Evolutionary conservation across 2,888 invertebrate genomes (phyloP), one percentile per base, ranked within the genome.

Genomic region (Brenthis hecate): DNA sequence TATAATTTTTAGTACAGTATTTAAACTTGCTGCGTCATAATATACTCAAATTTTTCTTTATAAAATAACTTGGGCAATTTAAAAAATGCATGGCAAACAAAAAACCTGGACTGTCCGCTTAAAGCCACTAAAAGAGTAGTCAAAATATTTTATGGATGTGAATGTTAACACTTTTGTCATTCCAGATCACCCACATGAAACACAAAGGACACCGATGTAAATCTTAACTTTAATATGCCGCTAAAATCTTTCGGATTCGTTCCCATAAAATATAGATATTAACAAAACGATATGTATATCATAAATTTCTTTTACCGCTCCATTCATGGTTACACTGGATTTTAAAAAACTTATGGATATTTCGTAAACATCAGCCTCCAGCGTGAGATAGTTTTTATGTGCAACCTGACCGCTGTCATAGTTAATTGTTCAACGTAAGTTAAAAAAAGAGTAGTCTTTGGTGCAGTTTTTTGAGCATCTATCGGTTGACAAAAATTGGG

Each of bases 161-260:
- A 82, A 89, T 87, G 91, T 92, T 91, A 89, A 90, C 92, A 92
- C 89, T 89, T 87, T 90, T 91, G 89, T 92, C 85, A 87, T 86
- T 85, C 78, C 81, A 80, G 87, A 88, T 91, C 88, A 84, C 87
- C 85, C 87, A 85, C 86, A 83, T 78, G 75, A 84, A 77, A 77
- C 75, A 90, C 87, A 91, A 92, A 89, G 79, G 83, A 55, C 58
- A 79, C 86, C 88, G 89, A 90, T 86, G 86, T 90, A 88, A 88
- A 88, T 88, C 85, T 85, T 81, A 73, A 72, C 82, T 83, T 89
- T 87, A 85, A 85, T 82, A 81, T 73, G 79, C 86, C 87, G 85
- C 86, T 82, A 80, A 78, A 79, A 72, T 77, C 77, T 75, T 81
- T 80, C 78, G 79, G 77, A 85, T 83, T 78, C 80, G 79, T 82